A percentile compares a stretch with the other conserved stretches of the same genome.
phyloP scores from a whole-genome alignment of 2,113 vertebrate genomes.

The Myotis brandtii region DNA sequence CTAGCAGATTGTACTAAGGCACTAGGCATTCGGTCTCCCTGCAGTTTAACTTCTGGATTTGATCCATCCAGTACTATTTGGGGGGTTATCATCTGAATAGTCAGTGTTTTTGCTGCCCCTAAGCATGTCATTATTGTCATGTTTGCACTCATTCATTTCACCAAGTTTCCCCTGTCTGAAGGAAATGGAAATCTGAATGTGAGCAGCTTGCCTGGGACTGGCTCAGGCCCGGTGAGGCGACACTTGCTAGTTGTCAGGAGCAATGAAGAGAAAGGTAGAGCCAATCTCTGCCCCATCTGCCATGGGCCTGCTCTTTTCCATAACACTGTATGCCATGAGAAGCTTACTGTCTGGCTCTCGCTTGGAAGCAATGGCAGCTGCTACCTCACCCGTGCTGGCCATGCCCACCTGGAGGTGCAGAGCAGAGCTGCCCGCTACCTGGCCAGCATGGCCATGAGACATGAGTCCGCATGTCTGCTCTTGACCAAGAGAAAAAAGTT shows the following conservation, averaged over 20 bases:
- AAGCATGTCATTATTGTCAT: conserved; percentile 65
- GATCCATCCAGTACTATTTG: conserved; percentile 66
- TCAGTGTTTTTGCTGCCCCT: conserved; percentile 71
- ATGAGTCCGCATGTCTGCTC: not conserved
- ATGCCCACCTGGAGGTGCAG: not conserved
- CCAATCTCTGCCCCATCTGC: not conserved
- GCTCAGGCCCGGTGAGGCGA: not conserved
- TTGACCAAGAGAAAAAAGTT: not conserved
- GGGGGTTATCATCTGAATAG: conserved; percentile 71
- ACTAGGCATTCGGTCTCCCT: conserved; percentile 67
- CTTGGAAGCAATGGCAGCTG: not conserved
- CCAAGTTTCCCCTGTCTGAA: not conserved
- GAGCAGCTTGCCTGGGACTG: not conserved
- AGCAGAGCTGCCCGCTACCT: not conserved
- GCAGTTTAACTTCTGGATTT: conserved; percentile 79
- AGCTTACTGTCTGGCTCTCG: not conserved
- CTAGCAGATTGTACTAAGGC: conserved; percentile 66
- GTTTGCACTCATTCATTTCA: not conserved
- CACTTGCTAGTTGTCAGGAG: not conserved
- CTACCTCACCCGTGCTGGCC: not conserved
- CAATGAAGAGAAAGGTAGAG: not conserved
- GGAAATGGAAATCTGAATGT: not conserved
- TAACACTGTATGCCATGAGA: not conserved
- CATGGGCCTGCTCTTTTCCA: not conserved
- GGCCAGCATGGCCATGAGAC: not conserved